These are phyloP conservation scores for Enhydra lutris DNA, from an alignment of 2,113 vertebrate genomes.

Conservation along the genomic window DNA sequence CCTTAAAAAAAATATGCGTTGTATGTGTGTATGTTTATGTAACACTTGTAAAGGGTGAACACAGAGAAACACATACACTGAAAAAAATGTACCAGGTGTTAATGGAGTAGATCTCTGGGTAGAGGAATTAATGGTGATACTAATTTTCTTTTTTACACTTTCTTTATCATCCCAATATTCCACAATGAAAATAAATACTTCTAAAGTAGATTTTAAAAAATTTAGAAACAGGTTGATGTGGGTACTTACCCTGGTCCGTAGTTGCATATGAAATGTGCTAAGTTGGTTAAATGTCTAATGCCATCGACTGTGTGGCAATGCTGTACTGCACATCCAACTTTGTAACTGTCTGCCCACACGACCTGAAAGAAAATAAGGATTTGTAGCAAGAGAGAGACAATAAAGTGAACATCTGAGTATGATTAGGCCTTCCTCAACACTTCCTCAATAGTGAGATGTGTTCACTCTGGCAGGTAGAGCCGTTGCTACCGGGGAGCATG, in stretches of 20 bases:
- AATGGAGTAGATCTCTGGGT: background rate
- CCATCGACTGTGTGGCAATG: slow-evolving; percentile 63
- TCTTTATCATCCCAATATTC: background rate
- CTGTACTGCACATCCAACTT: slow-evolving; percentile 83
- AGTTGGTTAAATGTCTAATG: background rate
- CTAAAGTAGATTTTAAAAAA: background rate
- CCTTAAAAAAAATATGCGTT: background rate
- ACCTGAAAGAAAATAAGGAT: slow-evolving; percentile 70
- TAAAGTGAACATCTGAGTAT: background rate
- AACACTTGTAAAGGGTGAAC: background rate
- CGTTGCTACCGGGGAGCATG: background rate
- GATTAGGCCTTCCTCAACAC: background rate
- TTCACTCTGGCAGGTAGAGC: background rate
- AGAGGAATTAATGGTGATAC: background rate
- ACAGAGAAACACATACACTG: background rate
- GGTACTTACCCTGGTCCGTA: slow-evolving; percentile 83
- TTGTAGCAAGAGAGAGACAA: background rate
- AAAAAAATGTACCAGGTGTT: background rate
- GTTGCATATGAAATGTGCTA: slow-evolving; percentile 82
- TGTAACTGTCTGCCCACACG: slow-evolving; percentile 83
- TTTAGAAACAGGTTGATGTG: slow-evolving; percentile 21
- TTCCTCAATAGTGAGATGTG: no score
- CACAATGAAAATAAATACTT: background rate
- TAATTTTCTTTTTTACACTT: background rate
- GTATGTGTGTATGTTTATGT: background rate